Conservation (phyloP, 2,888 invertebrate species). For the Euplagia quadripunctaria region DNA sequence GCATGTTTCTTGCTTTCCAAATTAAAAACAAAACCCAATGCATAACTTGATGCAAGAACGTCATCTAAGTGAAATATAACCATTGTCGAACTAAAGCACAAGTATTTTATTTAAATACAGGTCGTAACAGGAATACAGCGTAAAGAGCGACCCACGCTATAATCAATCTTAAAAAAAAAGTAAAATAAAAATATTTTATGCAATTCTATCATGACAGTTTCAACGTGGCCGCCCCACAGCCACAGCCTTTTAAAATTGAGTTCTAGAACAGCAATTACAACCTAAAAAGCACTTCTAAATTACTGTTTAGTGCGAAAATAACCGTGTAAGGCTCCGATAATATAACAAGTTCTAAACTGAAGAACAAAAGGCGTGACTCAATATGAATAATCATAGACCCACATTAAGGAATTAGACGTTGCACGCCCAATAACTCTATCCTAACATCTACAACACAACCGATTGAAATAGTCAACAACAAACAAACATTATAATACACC, state of each 20-base stretch:
- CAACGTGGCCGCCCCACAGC: too few relatives aligned
- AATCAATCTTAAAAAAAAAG: not conserved
- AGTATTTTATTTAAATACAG: too few relatives aligned
- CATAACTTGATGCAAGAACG: too few relatives aligned
- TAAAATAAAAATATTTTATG: not conserved
- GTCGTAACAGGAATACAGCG: too few relatives aligned
- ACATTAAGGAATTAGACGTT: constrained; percentile 78
- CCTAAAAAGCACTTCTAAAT: not conserved
- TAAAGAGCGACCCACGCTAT: not conserved
- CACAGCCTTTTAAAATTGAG: not conserved
- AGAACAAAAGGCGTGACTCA: constrained; percentile 78
- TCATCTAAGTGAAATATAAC: too few relatives aligned
- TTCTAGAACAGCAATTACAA: not conserved
- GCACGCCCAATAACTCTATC: constrained; percentile 79
- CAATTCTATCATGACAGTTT: not conserved
- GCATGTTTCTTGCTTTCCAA: too few relatives aligned
- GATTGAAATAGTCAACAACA: constrained; percentile 76
- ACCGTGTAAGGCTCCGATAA: constrained; percentile 22
- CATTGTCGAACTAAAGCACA: too few relatives aligned
- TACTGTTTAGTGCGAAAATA: not conserved
- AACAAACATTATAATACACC: constrained; percentile 68
- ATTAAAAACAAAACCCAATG: too few relatives aligned
- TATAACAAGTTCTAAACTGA: constrained; percentile 45
- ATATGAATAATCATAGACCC: constrained; percentile 76
- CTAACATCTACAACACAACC: constrained; percentile 69